Base-by-base conservation (phyloP, 2,888 invertebrate genomes). In the Acleris holmiana region DNA sequence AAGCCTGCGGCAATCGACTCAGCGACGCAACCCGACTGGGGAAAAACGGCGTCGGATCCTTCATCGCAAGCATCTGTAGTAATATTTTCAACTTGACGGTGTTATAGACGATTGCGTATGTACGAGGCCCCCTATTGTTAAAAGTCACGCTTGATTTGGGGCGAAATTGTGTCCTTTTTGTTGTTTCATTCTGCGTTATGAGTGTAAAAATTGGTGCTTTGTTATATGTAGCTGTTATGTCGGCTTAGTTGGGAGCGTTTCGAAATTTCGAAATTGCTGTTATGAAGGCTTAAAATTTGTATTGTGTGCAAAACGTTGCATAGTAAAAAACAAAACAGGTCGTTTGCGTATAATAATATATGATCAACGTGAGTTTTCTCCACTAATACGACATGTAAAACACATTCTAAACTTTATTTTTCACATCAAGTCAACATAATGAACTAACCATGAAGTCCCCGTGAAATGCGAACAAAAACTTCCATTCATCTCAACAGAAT, bases 111-210 rank as follows among this genome's bases (percentile, higher is more conserved):
- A 87, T 86, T 83, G 85, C 85, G 76, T 77, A 80, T 78, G 77
- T 82, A 82, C 71, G 60, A 76, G 77, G 62, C 74, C 82, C 83
- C 86, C 90, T 86, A 87, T 89, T 88, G 87, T 89, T 83, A 80
- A 83, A 86, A 88, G 91, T 91, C 89, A 91, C 88, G 91, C 85
- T 89, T 89, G 85, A 90, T 90, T 90, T 85, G 84, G 82, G 83
- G 79, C 85, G 80, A 88, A 90, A 89, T 88, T 83, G 82, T 89
- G 90, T 89, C 90, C 84, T 89, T 90, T 90, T 91, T 91, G 90
- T 91, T 89, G 82, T 88, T 85, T 83, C 82, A 84, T 83, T 85
- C 81, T 75, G 74, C 79, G 76, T 85, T 87, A 89, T 86, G 83
- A 84, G 86, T 90, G 86, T 86, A 87, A 85, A 88, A 88, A 85